Evolutionary conservation across 1,140 invertebrate genomes (phyloP), one percentile per base, ranked within the genome.

Genomic region (Nautilus pompilius): DNA sequence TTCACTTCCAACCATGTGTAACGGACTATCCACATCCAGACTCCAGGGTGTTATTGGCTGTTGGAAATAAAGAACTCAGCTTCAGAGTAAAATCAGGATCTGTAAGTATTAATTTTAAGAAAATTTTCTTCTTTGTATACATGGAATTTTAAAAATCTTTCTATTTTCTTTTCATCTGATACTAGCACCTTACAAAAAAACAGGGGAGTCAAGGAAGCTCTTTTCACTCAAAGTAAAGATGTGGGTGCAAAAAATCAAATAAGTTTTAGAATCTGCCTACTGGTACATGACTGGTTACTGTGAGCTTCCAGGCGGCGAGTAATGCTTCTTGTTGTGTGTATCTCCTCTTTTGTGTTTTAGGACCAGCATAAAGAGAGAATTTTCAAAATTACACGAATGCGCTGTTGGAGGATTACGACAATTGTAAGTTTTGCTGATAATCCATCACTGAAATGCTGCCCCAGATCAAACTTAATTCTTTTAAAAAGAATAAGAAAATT

Each of bases 331-430:
- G n/a, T 41, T 41, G 13, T 33, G 15, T 10, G 15, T 2, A n/a
- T 13, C 63, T 70, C 24, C 28, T 41, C 24, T 60, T 30, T 54
- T 62, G 33, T 24, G 62, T 68, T 67, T 45, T 65, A 85, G 82
- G 80, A 83, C 53, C 83, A 87, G 68, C 80, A 87, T 4, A 87
- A 87, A 76, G 94, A 97, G 82, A 89, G 90, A 17, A 85, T 87
- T 72, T 98, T 96, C 78, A 92, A 94, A 84, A 92, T 98, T 5
- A 96, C 95, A 1, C 86, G 95, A 69, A 98, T 98, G 90, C 87
- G 92, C 68, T 96, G 95, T 73, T 98, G 96, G 96, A 86, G 95
- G 69, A 95, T 98, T n/a, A 95, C 91, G 26, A 93, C 80, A 8
- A 63, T 90, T 76, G 92, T 93, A 82, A 88, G 86, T 84, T 46